These are phyloP conservation scores for Acanthosoma haemorrhoidale DNA, from an alignment of 2,888 invertebrate genomes.

Conservation along the genomic window DNA sequence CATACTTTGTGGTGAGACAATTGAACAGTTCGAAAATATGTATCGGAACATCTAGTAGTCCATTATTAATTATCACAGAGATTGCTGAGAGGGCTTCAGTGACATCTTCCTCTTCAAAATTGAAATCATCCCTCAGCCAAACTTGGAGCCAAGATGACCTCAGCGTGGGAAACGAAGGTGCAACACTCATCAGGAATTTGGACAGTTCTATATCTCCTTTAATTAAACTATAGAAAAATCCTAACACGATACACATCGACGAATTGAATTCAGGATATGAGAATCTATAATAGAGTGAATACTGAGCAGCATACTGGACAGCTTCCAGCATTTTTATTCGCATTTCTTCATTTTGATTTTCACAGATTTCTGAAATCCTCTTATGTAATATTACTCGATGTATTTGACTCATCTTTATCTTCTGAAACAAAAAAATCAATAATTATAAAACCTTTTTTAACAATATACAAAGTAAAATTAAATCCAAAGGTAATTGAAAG, in stretches of 20 bases:
- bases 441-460: no score
- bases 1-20: not conserved
- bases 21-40: not conserved
- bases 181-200: not conserved
- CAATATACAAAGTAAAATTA: no score
- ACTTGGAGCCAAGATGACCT: not conserved
- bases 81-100: not conserved
- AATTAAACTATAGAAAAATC: not conserved
- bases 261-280: not conserved
- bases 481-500: no score
- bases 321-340: not conserved
- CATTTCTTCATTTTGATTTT: not conserved
- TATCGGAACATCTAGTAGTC: not conserved
- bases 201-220: not conserved
- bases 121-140: conserved; percentile 4
- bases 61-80: not conserved
- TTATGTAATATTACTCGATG: not conserved
- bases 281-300: not conserved
- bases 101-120: not conserved
- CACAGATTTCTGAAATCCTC: not conserved
- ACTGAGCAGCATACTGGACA: not conserved
- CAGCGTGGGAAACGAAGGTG: not conserved
- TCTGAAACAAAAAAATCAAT: conserved; percentile 2
- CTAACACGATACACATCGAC: not conserved
- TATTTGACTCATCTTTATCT: not conserved